Conservation (phyloP, 2,113 vertebrate genomes). For the Aspiorhynchus laticeps region DNA sequence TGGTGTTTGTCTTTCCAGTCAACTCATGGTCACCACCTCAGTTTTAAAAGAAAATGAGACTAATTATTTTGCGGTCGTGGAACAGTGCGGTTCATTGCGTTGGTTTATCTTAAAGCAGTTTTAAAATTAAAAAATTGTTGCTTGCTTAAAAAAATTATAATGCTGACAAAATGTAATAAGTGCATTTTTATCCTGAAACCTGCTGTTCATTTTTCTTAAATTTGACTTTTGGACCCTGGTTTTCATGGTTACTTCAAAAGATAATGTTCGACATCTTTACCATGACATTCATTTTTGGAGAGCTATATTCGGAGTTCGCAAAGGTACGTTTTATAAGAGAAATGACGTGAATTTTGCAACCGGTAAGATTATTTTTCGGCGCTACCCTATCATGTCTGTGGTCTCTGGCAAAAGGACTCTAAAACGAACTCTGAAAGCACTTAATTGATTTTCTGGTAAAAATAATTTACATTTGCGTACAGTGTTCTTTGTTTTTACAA, state of each 20-base stretch:
- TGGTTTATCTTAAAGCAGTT: neutral
- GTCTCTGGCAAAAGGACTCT: neutral
- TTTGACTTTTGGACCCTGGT: neutral
- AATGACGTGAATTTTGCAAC: neutral
- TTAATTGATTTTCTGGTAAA: neutral
- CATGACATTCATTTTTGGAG: neutral
- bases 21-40: neutral
- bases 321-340: neutral
- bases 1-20: neutral
- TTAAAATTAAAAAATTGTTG: neutral
- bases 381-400: neutral
- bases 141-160: neutral
- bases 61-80: neutral
- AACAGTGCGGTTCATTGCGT: neutral
- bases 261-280: neutral
- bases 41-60: neutral
- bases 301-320: neutral
- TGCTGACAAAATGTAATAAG: neutral
- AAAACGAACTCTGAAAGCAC: neutral
- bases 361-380: neutral
- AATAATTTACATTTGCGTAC: neutral
- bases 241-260: neutral
- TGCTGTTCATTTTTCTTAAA: neutral
- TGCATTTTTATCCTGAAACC: neutral
- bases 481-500: neutral